Percentiles rank a stretch among this genome's conserved stretches.
phyloP scores from a whole-genome alignment of 37 sponge, comb jelly and placozoan species.

The Ianthella basta region DNA sequence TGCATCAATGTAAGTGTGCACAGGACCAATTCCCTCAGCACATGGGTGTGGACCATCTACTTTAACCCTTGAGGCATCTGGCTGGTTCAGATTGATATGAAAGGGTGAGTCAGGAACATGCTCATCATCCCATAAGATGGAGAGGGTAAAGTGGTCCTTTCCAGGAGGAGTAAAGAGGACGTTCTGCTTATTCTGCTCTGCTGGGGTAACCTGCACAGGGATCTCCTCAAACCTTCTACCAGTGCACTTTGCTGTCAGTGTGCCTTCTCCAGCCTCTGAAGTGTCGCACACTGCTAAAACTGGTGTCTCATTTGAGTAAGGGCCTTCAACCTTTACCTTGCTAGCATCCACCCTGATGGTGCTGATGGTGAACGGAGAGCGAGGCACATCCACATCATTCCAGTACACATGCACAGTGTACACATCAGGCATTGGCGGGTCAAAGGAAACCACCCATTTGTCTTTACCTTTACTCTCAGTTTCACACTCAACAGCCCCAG shows the following conservation, averaged over 20 bases:
- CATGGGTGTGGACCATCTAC: conserved; percentile 18
- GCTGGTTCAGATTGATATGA: conserved; percentile 1
- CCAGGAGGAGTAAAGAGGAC: conserved; percentile 12
- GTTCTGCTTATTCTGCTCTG: neutral
- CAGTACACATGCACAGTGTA: conserved; percentile 48
- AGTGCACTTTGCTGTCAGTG: conserved; percentile 16
- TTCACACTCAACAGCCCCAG: conserved; percentile 30
- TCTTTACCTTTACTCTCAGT: conserved; percentile 33
- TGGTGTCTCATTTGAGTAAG: conserved; percentile 38
- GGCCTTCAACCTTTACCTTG: conserved; percentile 62
- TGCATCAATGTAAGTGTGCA: neutral
- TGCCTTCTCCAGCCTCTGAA: conserved; percentile 26
- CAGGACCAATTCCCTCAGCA: neutral
- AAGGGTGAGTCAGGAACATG: conserved; percentile 72
- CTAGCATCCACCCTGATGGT: conserved; percentile 57
- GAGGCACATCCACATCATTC: conserved; percentile 38
- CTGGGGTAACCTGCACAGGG: neutral
- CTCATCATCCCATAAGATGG: neutral
- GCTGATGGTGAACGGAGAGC: conserved; percentile 47
- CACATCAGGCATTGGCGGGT: conserved; percentile 43
- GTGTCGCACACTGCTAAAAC: conserved; percentile 27
- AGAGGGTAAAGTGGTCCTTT: conserved; percentile 1
- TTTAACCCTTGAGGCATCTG: neutral
- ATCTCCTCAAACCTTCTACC: conserved; percentile 16
- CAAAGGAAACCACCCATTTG: conserved; percentile 54